Conservation (phyloP, 2,113 vertebrate genomes). For the Pitta sordida region DNA sequence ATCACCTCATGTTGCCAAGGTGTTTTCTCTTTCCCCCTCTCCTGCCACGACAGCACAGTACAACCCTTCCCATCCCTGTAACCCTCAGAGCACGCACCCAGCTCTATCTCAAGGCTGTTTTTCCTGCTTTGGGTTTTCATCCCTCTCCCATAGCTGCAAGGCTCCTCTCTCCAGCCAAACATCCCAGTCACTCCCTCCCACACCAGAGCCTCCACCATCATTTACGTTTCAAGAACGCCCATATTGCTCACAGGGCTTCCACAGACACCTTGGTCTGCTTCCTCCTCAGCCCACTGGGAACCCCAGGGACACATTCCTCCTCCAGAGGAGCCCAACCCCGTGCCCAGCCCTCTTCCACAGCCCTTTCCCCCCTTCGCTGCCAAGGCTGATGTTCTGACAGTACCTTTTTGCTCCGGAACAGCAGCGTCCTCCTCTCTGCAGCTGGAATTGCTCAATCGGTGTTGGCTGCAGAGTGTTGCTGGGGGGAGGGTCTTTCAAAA, state of each 20-base stretch:
- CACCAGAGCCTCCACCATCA: not conserved
- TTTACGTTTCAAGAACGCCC: not conserved
- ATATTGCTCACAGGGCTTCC: not conserved
- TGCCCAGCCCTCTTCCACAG: not conserved
- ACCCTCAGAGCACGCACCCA: not conserved
- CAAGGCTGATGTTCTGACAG: not conserved
- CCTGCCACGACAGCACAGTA: not conserved
- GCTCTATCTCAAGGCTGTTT: not conserved
- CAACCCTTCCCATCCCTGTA: not conserved
- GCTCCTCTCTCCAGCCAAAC: not conserved
- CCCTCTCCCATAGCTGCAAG: not conserved
- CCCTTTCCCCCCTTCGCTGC: accelerated
- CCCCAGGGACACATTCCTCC: not conserved
- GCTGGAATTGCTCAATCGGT: slow-evolving; percentile 68
- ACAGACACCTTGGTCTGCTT: not conserved
- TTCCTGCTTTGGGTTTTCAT: not conserved
- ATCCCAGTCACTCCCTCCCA: not conserved
- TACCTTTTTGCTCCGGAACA: slow-evolving; percentile 71
- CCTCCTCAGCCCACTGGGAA: not conserved
- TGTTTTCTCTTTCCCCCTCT: not conserved
- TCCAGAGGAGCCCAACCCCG: not conserved
- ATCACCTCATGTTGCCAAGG: not conserved
- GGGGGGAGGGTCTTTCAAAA: slow-evolving; percentile 66
- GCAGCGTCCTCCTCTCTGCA: slow-evolving; percentile 71
- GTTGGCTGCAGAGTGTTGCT: slow-evolving; percentile 60